Percentiles rank a stretch among this genome's conserved stretches.
Evolutionary conservation across 2,797 vertebrate genomes (phyloP).

Genomic region (Galaxias olidus): DNA sequence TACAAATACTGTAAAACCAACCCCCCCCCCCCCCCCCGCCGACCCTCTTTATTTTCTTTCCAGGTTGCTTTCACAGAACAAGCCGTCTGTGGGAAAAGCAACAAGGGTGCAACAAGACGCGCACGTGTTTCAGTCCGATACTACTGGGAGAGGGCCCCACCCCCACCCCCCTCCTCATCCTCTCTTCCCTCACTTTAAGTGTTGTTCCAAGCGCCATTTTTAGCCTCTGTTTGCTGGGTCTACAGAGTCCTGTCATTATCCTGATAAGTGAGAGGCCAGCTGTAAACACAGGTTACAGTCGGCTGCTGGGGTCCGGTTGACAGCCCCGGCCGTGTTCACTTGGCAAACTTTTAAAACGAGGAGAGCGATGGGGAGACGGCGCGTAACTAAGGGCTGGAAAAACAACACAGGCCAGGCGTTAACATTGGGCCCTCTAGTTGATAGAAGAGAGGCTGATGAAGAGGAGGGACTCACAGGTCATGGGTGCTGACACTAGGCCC

Average conservation of each 20-base stretch:
- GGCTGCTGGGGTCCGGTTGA: constrained; percentile 38
- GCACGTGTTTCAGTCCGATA: constrained; percentile 60
- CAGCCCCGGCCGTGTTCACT: constrained; percentile 31
- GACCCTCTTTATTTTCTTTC: constrained; percentile 23
- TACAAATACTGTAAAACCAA: constrained; percentile 70
- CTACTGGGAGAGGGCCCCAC: constrained; percentile 32
- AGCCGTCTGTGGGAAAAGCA: constrained; percentile 65
- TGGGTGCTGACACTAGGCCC: too few relatives aligned
- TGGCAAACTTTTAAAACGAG: constrained; percentile 47
- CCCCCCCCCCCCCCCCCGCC: constrained; percentile 47
- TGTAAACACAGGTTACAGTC: constrained; percentile 34
- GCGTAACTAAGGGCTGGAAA: constrained; percentile 5
- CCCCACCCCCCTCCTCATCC: constrained; percentile 10
- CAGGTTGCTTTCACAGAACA: constrained; percentile 55
- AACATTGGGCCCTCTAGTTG: too few relatives aligned
- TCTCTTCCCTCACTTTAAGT: constrained; percentile 29
- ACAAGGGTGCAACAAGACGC: constrained; percentile 54
- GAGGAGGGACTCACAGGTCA: too few relatives aligned
- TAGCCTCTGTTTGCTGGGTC: constrained; percentile 37
- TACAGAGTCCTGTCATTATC: constrained; percentile 52
- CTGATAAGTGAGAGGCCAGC: constrained; percentile 48
- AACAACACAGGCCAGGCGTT: constrained; percentile 6
- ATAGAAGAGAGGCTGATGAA: too few relatives aligned
- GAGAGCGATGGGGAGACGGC: constrained; percentile 16
- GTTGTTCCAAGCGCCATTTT: constrained; percentile 46